Evolutionary conservation across 1,140 invertebrate species (phyloP), one percentile per base, ranked within the genome.

Genomic region (Aporrectodea caliginosa): DNA sequence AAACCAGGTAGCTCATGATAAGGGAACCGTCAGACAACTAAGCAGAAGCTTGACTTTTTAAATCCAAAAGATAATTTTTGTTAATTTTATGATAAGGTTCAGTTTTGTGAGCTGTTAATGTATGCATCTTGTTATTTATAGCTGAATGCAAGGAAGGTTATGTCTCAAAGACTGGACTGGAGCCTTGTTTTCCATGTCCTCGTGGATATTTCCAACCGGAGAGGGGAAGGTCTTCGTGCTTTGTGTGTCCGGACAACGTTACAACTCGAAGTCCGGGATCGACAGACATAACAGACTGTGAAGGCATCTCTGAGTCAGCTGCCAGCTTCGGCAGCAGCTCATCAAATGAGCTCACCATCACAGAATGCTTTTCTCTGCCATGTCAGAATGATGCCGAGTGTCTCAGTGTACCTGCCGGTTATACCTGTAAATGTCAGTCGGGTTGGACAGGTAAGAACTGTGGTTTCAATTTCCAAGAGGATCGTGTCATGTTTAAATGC

Each of bases 101-200:
- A 31, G 12, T 16, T 32, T 12, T 27, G 69, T 33, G 34, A 77
- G 1, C 35, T 34, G 6, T 69, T 14, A 34, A 76, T 71, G 69
- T 83, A n/a, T n/a, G n/a, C n/a, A n/a, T n/a, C n/a, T n/a, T n/a
- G n/a, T 84, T 83, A 79, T 83, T 33, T 86, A 0, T 81, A 90
- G 90, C 93, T 16, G 95, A 95, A 87, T 99, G 98, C 89, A 89
- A 92, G n/a, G 91, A 95, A 0, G 98, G 98, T 79, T 92, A 92
- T 83, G 98, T 98, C 85, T 98, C 97, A 0, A 93, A 94, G 68
- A 98, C 96, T 16, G 97, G 98, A 14, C 87, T 99, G 16, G 93
- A 96, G 12, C 97, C 97, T 0, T 99, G 98, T 87, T 94, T 95
- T 32, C 91, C 93, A 33, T 99, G 98, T 86, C 97, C 98, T 0